Percentiles rank a stretch among this genome's conserved stretches.
phyloP scores from a whole-genome alignment of 2,888 invertebrate genomes.

The Aporophyla nigra region DNA sequence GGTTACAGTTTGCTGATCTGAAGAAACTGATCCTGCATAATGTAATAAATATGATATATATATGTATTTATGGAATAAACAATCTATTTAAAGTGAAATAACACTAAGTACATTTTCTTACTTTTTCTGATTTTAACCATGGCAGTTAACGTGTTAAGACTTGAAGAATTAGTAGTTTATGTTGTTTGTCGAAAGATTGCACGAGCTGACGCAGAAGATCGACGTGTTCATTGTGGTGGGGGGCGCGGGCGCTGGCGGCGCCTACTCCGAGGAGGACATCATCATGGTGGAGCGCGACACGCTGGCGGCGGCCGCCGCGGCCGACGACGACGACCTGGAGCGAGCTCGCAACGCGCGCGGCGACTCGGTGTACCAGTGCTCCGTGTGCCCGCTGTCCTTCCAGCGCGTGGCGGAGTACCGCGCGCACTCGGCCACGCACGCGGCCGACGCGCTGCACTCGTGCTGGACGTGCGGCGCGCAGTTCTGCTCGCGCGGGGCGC shows the following conservation, averaged over 20 bases:
- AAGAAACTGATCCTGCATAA: too few species aligned
- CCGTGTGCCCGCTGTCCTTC: constrained; percentile 84
- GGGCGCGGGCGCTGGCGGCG: constrained; percentile 78
- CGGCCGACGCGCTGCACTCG: constrained; percentile 78
- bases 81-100: too few species aligned
- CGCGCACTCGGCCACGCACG: constrained; percentile 78
- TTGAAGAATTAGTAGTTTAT: not conserved
- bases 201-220: constrained; percentile 87
- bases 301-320: constrained; percentile 80
- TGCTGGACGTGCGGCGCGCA: constrained; percentile 88
- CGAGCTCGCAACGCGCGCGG: constrained; percentile 80
- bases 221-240: constrained; percentile 88
- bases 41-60: too few species aligned
- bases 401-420: constrained; percentile 81
- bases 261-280: constrained; percentile 86
- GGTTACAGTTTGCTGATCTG: too few species aligned
- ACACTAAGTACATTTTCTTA: too few species aligned
- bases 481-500: constrained; percentile 72
- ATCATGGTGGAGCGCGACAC: constrained; percentile 87
- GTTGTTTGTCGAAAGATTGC: constrained; percentile 69
- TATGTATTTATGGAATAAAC: too few species aligned
- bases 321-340: constrained; percentile 81
- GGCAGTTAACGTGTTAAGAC: too few species aligned
- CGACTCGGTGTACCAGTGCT: constrained; percentile 85
- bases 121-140: too few species aligned